Evolutionary conservation across 2,888 invertebrate species (phyloP), one percentile per base, ranked within the genome.

Genomic region (Aphodius granarius): DNA sequence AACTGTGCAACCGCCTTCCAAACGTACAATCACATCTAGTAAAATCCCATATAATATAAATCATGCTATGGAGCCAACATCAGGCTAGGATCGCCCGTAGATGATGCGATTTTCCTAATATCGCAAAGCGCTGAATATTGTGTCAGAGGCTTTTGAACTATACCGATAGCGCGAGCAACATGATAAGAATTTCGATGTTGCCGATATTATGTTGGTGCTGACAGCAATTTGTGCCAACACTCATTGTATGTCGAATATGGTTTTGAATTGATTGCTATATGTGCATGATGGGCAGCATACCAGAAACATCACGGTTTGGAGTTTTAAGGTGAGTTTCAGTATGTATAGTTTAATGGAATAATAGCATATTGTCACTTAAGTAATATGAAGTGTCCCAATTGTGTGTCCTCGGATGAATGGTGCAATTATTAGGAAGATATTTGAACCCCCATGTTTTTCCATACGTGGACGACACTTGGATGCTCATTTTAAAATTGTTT

Each of bases 21-120:
- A 99, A 89, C 91, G 99, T 83, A 97, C 98, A 78, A 95, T 97
- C 82, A 97, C 98, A 78, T 95, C 95, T 78, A 97, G 96, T 87
- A 97, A 98, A 91, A 97, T 99, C 91, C 99, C 99, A 90, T 99
- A 99, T 90, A 99, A 98, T 89, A 98, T 99, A 89, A 99, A 99
- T 89, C 99, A 99, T 89, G 95, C 96, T 86, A 92, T 95, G 83
- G 97, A 98, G 89, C 97, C 97, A 75, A 99, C 99, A n/a, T n/a
- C n/a, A n/a, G 97, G 98, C 88, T 99, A 99, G 99, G 99, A 99
- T 92, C 99, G 99, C 89, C 99, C 99, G 66, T 96, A 96, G 87
- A 98, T 99, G 97, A 94, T 97, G 82, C 96, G 97, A 77, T 99
- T 98, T 89, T 98, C 98, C n/a, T 99, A 99, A 66, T 99, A 99